phyloP scores from a whole-genome alignment of 92 coral and sea anemone species.

The Epizoanthus ramosus region DNA sequence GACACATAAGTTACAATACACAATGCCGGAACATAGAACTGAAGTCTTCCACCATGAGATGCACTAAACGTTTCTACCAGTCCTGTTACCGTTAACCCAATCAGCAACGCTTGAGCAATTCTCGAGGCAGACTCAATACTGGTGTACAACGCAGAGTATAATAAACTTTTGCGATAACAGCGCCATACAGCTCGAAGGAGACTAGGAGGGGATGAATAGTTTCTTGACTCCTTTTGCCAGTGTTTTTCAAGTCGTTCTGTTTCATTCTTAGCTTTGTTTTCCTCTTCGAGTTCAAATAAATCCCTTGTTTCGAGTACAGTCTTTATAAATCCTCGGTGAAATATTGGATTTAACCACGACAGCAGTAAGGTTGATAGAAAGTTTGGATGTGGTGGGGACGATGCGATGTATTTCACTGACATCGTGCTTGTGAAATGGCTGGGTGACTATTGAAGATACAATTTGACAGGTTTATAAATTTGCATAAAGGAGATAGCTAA shows the following conservation, averaged over 20 bases:
- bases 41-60: constrained; percentile 22
- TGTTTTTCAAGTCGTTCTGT: constrained; percentile 18
- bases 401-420: constrained; percentile 6
- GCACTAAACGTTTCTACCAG: neutral
- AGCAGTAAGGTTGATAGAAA: constrained; percentile 17
- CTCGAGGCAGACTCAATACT: constrained; percentile 27
- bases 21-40: constrained; percentile 28
- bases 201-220: neutral
- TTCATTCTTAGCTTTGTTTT: neutral
- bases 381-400: constrained; percentile 21
- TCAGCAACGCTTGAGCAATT: constrained; percentile 27
- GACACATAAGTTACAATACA: constrained; percentile 27
- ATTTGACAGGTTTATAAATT: neutral
- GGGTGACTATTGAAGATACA: neutral
- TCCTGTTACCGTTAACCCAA: constrained; percentile 37
- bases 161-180: constrained; percentile 26
- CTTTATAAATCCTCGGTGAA: constrained; percentile 18
- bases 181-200: constrained; percentile 34
- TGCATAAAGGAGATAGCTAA: no score
- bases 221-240: constrained; percentile 12
- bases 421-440: constrained; percentile 18
- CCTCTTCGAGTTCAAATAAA: constrained; percentile 15
- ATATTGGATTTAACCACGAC: constrained; percentile 32
- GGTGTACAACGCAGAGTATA: constrained; percentile 32
- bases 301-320: constrained; percentile 19